Conservation (phyloP, 2,797 vertebrate genomes). For the Eremophila alpestris region DNA sequence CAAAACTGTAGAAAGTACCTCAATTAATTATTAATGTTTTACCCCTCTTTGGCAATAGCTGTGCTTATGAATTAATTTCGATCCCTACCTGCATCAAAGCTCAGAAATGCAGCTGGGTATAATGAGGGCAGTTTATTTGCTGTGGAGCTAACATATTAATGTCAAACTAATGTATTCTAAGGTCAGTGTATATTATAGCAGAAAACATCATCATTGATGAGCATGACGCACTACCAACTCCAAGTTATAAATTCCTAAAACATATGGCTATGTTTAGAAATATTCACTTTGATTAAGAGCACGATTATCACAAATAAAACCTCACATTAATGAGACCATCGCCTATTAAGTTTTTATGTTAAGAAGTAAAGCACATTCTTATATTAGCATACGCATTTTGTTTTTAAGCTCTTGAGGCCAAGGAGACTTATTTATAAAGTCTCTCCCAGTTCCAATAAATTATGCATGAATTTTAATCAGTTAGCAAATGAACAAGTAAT, state of each 20-base stretch:
- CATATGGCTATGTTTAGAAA: conserved; percentile 23
- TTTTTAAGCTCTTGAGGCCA: conserved; percentile 74
- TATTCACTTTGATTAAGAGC: conserved; percentile 52
- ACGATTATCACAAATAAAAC: conserved; percentile 53
- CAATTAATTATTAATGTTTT: conserved; percentile 11
- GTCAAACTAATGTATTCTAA: conserved; percentile 34
- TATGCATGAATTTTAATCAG: conserved; percentile 84
- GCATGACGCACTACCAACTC: not conserved
- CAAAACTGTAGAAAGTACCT: not conserved
- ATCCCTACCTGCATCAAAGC: not conserved
- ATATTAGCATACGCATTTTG: conserved; percentile 75
- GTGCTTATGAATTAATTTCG: not conserved
- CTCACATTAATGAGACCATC: conserved; percentile 58
- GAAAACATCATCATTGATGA: conserved; percentile 9
- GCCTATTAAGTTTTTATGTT: conserved; percentile 67
- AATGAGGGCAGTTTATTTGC: conserved; percentile 38
- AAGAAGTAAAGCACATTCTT: conserved; percentile 63
- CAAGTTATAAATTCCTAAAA: not conserved
- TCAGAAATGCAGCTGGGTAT: not conserved
- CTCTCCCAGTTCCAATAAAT: conserved; percentile 78
- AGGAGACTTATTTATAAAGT: conserved; percentile 77
- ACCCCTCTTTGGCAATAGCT: not conserved
- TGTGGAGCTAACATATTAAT: conserved; percentile 9
- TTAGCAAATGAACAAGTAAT: conserved; percentile 81
- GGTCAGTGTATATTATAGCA: not conserved